Evolutionary conservation across 2,113 vertebrate species (phyloP).

Genomic region (Oreochromis aureus): DNA sequence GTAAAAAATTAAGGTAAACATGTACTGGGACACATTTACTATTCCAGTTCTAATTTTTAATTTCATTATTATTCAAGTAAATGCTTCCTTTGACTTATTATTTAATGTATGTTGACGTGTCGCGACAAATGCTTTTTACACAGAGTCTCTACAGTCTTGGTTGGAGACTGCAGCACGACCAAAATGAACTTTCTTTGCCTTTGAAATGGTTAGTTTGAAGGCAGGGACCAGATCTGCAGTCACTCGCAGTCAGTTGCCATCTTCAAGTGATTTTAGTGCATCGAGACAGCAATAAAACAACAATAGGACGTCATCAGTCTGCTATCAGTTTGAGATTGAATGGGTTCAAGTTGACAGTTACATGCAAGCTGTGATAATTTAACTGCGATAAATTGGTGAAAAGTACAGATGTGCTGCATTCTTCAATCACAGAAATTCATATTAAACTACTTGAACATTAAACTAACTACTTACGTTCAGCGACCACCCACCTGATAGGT

Average conservation of each 20-base stretch:
- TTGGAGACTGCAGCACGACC: neutral
- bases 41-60: neutral
- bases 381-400: neutral
- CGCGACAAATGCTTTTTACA: neutral
- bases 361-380: neutral
- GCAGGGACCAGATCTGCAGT: neutral
- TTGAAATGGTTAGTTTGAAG: neutral
- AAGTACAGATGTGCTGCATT: accelerated
- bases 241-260: neutral
- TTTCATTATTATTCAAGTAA: neutral
- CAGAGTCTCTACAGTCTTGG: neutral
- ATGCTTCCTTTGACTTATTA: accelerated
- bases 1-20: neutral
- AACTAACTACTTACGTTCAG: neutral
- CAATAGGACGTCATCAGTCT: accelerated
- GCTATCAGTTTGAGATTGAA: neutral
- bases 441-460: neutral
- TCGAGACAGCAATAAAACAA: neutral
- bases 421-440: neutral
- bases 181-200: neutral
- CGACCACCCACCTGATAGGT: neutral
- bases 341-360: neutral
- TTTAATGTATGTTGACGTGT: neutral
- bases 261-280: neutral
- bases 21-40: neutral